phyloP scores from a whole-genome alignment of 2,113 vertebrate species.

The Argyrosomus japonicus region DNA sequence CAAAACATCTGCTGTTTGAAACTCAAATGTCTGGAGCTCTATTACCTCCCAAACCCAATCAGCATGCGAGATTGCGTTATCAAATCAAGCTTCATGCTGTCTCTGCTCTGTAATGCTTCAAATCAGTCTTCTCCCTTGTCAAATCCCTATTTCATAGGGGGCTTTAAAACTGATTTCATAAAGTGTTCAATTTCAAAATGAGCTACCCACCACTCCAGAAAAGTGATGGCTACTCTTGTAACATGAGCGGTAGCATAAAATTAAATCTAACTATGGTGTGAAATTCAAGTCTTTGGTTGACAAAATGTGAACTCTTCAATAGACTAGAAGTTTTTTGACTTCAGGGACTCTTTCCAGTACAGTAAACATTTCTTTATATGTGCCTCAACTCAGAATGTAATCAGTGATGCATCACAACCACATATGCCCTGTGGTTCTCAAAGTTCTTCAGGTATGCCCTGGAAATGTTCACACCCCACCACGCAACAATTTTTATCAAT shows the following conservation, averaged over 20 bases:
- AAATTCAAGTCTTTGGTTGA: slow-evolving; percentile 37
- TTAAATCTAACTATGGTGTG: slow-evolving; percentile 20
- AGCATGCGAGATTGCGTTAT: slow-evolving; percentile 73
- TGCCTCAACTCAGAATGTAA: slow-evolving; percentile 11
- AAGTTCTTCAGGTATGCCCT: no score
- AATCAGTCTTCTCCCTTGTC: slow-evolving; percentile 62
- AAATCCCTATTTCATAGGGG: slow-evolving; percentile 58
- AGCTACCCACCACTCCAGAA: slow-evolving; percentile 45
- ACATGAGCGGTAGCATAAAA: slow-evolving; percentile 15
- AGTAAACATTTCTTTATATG: slow-evolving; percentile 21
- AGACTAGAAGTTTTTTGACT: slow-evolving; percentile 13
- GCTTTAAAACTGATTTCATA: slow-evolving; percentile 69
- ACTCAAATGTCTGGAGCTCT: slow-evolving; percentile 66
- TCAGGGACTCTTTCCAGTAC: not conserved
- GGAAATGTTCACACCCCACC: no score
- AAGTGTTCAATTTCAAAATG: slow-evolving; percentile 68
- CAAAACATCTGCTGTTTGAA: slow-evolving; percentile 78
- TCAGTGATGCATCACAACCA: slow-evolving; percentile 7
- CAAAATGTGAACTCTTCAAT: slow-evolving; percentile 30
- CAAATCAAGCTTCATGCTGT: slow-evolving; percentile 65
- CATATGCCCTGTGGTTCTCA: no score
- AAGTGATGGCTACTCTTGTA: slow-evolving; percentile 36
- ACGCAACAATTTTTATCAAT: no score
- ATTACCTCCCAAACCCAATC: slow-evolving; percentile 79
- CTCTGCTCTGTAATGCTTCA: slow-evolving; percentile 42